phyloP scores from a whole-genome alignment of 2,888 invertebrate species.

The Fabriciana adippe region DNA sequence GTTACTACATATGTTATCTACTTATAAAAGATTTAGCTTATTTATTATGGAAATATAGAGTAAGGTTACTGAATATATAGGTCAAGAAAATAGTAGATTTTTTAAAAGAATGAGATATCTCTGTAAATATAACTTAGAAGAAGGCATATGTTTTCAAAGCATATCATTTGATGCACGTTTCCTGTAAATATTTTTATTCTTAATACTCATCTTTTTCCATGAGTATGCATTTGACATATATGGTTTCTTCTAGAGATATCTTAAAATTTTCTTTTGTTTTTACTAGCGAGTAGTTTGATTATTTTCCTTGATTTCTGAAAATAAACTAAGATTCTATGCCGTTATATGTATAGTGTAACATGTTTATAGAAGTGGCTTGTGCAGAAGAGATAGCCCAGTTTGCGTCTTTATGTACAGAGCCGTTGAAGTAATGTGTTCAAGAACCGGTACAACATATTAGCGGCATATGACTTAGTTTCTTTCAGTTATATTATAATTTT shows the following conservation, averaged over 20 bases:
- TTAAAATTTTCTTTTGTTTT: not conserved
- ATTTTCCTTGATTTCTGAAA: not conserved
- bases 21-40: too few species aligned
- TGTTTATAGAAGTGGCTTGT: not conserved
- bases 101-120: slow-evolving; percentile 10
- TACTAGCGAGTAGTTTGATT: not conserved
- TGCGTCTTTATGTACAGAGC: not conserved
- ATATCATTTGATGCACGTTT: not conserved
- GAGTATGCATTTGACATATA: not conserved
- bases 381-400: not conserved
- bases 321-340: not conserved
- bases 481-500: not conserved
- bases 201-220: not conserved
- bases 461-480: not conserved
- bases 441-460: not conserved
- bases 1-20: too few species aligned
- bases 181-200: not conserved
- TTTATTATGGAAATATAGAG: too few species aligned
- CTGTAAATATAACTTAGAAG: slow-evolving; percentile 20
- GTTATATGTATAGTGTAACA: not conserved
- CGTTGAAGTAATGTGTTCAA: not conserved
- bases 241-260: slow-evolving; percentile 21
- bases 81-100: not conserved
- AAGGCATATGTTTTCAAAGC: slow-evolving; percentile 6
- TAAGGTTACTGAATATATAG: not conserved